Base-by-base conservation (phyloP, 2,797 vertebrate genomes). In the Petrocephalus schoutedeni region DNA sequence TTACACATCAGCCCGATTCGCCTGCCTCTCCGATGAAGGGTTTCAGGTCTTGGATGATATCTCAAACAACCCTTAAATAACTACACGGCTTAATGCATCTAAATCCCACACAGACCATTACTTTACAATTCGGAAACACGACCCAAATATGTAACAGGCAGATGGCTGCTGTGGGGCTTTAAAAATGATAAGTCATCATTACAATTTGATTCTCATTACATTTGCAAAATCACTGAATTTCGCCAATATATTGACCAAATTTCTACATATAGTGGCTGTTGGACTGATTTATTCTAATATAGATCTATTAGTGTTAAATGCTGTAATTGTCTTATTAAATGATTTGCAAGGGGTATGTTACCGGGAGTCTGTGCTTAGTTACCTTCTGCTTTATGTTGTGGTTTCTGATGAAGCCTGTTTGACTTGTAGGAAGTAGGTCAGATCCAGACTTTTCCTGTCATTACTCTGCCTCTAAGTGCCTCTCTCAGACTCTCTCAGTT, bases 41-140 rank as follows among this genome's bases (percentile, higher is more conserved):
- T 45, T 88, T 86, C 58, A 16, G 36, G 41, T 83, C 41, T 71
- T n/a, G 61, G 58, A 54, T 54, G 36, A 88, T 80, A 53, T 74
- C 32, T 41, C 28, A 16, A 67, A 45, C 28, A 28, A 19, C 83
- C 23, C 9, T 67, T 45, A 32, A 67, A 59, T 85, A 87, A 59
- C 45, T 28, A 83, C 77, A 83, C 16, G 16, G 45, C 49, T 83
- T 61, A 64, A 85, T 85, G 14, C 19, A 6, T 23, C 61, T 41
- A n/a, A 82, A 19, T 83, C 57, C 41, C 36, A 61, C 36, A 16
- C n/a, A 19, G 14, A 49, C 36, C 36, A 87, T 12, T 7, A 45
- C 36, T 51, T 16, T 4, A 87, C 23, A 45, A 77, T 77, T 45
- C 12, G 45, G 71, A 77, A 41, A 77, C 36, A 77, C 28, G 28